A percentile compares a stretch with the other conserved stretches of the same genome.
Evolutionary conservation across 2,113 vertebrate genomes (phyloP).

Genomic region (Benitochromis conjunctus): DNA sequence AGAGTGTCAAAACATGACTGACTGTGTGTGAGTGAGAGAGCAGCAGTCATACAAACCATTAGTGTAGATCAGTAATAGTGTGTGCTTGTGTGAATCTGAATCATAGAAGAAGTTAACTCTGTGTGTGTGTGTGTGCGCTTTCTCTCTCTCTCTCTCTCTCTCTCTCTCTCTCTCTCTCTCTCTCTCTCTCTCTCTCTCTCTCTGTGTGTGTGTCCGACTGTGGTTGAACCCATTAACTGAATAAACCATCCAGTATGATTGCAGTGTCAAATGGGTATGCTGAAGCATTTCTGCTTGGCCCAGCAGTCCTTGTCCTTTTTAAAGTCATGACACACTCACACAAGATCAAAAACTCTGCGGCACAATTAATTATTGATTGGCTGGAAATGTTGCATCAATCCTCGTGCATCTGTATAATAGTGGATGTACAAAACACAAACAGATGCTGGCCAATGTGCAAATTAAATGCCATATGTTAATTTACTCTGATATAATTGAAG

Average conservation of each 20-base stretch:
- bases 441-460: constrained; percentile 1
- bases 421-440: constrained; percentile 10
- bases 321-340: constrained; percentile 14
- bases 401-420: neutral
- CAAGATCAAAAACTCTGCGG: neutral
- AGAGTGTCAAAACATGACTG: constrained; percentile 14
- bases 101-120: constrained; percentile 6
- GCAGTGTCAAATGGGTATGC: constrained; percentile 23
- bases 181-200: no score
- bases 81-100: neutral
- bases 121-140: neutral
- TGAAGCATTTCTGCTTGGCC: constrained; percentile 24
- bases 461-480: constrained; percentile 8
- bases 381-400: constrained; percentile 5
- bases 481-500: neutral
- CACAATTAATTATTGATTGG: constrained; percentile 26
- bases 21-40: neutral
- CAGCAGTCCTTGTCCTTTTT: constrained; percentile 14
- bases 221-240: constrained; percentile 43
- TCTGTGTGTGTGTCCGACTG: neutral
- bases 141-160: no score
- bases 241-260: constrained; percentile 47
- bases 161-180: no score
- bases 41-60: neutral
- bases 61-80: neutral